Evolutionary conservation across 2,888 invertebrate genomes (phyloP).

Genomic region (Machimus rusticus): DNA sequence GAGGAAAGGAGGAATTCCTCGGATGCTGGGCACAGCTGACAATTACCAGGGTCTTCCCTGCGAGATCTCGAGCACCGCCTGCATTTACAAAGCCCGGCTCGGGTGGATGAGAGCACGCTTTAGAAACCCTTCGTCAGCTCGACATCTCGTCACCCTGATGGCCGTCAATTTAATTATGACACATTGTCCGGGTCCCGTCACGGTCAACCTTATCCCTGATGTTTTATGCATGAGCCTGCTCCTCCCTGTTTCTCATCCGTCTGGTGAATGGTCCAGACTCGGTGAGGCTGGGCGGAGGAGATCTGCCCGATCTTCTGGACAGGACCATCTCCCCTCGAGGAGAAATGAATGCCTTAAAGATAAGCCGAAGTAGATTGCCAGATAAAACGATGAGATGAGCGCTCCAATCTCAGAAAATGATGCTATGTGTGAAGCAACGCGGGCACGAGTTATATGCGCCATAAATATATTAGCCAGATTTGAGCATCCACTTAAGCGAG

Average conservation of each 20-base stretch:
- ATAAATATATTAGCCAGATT: constrained; percentile 1
- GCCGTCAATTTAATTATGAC: constrained; percentile 34
- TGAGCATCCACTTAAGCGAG: neutral
- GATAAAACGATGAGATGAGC: neutral
- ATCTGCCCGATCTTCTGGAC: neutral
- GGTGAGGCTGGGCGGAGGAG: neutral
- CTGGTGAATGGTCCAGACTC: neutral
- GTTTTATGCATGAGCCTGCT: constrained; percentile 17
- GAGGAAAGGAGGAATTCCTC: neutral
- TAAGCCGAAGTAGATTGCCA: neutral
- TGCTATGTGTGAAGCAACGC: neutral
- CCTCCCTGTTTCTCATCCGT: neutral
- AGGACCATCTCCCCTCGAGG: neutral
- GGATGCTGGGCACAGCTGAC: neutral
- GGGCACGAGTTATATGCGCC: neutral
- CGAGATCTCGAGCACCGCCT: neutral
- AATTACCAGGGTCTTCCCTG: neutral
- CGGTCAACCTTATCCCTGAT: neutral
- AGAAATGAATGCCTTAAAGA: neutral
- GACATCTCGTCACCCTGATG: neutral
- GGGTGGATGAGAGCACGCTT: neutral
- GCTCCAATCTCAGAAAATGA: neutral
- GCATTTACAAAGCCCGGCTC: constrained; percentile 2
- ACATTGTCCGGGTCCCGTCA: neutral
- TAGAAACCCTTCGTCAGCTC: neutral